phyloP scores from a whole-genome alignment of 2,797 vertebrate genomes.

The Channallabes apus region DNA sequence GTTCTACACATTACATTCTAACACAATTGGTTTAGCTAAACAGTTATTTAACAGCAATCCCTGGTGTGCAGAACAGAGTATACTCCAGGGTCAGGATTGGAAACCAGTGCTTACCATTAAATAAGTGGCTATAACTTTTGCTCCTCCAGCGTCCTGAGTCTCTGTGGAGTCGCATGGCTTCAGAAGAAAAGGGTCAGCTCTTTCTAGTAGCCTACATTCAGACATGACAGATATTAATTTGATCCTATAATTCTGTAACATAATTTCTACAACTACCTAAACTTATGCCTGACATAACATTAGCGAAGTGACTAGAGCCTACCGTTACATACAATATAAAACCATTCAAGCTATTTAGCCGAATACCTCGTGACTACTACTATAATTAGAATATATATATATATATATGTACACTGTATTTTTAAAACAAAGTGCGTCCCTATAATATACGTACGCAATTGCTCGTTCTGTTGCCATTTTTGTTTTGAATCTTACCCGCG shows the following conservation, averaged over 20 bases:
- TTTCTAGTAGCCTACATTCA: constrained; percentile 64
- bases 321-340: not conserved
- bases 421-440: not conserved
- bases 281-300: not conserved
- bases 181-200: constrained; percentile 60
- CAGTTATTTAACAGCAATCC: not conserved
- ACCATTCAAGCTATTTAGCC: not conserved
- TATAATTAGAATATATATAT: not conserved
- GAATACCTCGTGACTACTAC: not conserved
- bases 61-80: not conserved
- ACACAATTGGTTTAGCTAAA: not conserved
- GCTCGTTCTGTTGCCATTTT: constrained; percentile 55
- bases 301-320: not conserved
- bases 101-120: constrained; percentile 63
- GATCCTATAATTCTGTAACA: not conserved
- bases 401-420: not conserved
- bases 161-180: constrained; percentile 56
- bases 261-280: not conserved
- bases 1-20: not conserved
- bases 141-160: constrained; percentile 59
- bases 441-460: constrained; percentile 41
- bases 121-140: constrained; percentile 60
- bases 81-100: not conserved
- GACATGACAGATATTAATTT: not conserved
- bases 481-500: constrained; percentile 57